Conservation (phyloP, 1,140 invertebrate species). For the Drosophila navojoa region DNA sequence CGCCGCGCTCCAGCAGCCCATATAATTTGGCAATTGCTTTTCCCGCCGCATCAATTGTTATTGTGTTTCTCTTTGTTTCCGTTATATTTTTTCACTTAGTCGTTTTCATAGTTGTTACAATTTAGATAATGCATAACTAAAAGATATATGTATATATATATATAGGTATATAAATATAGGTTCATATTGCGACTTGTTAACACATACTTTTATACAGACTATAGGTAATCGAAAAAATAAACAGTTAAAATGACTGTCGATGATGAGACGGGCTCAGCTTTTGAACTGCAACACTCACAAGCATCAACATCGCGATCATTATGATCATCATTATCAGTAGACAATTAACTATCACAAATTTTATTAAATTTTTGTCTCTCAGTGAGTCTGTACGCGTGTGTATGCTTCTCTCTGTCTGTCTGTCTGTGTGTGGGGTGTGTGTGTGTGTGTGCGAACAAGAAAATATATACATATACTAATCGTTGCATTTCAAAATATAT, state of each 20-base stretch:
- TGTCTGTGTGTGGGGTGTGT: constrained; percentile 6
- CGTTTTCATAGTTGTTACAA: constrained; percentile 31
- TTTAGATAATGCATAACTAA: constrained; percentile 47
- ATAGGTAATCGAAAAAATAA: not conserved
- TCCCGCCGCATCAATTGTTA: constrained; percentile 15
- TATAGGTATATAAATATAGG: constrained; percentile 21
- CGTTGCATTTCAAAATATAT: constrained; percentile 22
- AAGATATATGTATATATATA: constrained; percentile 13
- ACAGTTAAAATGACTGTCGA: constrained; percentile 1
- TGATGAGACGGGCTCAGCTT: not conserved
- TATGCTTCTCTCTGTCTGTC: not conserved
- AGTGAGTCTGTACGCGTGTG: constrained; percentile 13
- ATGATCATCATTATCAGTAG: constrained; percentile 22
- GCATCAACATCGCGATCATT: constrained; percentile 14
- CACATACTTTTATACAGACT: constrained; percentile 19
- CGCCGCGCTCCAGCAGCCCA: constrained; percentile 26
- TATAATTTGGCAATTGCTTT: constrained; percentile 25
- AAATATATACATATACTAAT: constrained; percentile 22
- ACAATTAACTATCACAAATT: constrained; percentile 48
- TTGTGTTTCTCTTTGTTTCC: too few relatives aligned
- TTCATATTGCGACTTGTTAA: constrained; percentile 34
- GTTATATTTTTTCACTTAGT: constrained; percentile 36
- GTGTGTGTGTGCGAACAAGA: constrained; percentile 31
- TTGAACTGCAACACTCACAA: constrained; percentile 6
- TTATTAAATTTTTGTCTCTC: constrained; percentile 24